These are phyloP conservation scores for Antheraea yamamai DNA, from an alignment of 2,888 invertebrate species.

Conservation along the genomic window DNA sequence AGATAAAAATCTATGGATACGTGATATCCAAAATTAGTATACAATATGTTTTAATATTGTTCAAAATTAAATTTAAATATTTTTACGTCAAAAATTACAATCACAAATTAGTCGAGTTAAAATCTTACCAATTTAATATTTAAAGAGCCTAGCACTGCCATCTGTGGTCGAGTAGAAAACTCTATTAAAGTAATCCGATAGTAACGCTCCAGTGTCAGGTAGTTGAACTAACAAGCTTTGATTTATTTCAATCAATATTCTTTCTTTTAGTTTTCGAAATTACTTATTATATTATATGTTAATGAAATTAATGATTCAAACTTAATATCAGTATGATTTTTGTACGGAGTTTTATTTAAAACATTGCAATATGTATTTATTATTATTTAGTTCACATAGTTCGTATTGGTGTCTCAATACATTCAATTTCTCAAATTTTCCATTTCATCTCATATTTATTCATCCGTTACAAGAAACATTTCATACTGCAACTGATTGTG, in stretches of 20 bases:
- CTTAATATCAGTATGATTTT: too few relatives aligned
- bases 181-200: background rate
- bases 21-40: background rate
- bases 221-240: slow-evolving; percentile 35
- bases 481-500: background rate
- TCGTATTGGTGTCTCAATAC: too few relatives aligned
- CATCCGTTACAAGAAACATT: background rate
- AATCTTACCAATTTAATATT: background rate
- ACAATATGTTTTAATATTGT: background rate
- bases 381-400: too few relatives aligned
- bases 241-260: background rate
- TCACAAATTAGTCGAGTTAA: background rate
- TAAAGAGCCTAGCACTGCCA: slow-evolving; percentile 41
- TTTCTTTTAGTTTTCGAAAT: background rate
- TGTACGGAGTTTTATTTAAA: too few relatives aligned
- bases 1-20: too few relatives aligned
- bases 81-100: background rate
- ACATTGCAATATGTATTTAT: too few relatives aligned
- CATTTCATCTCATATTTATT: background rate
- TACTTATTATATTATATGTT: background rate
- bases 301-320: too few relatives aligned
- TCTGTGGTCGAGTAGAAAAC: slow-evolving; percentile 32
- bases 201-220: slow-evolving; percentile 34
- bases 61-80: background rate
- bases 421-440: too few relatives aligned